Base-by-base conservation (phyloP, 2,797 vertebrate genomes). In the Xenopus petersii region DNA sequence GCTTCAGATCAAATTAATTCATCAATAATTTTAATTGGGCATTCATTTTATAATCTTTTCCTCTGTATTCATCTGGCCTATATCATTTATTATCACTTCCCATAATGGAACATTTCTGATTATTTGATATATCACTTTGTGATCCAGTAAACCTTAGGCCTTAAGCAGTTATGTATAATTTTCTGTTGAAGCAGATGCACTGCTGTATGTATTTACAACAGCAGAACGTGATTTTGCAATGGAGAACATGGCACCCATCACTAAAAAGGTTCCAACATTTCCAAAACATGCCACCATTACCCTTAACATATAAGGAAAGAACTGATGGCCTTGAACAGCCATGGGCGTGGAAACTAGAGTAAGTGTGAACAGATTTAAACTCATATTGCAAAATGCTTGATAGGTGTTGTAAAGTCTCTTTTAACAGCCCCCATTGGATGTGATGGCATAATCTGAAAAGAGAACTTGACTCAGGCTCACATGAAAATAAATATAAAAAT, bases 361-460 rank as follows among this genome's bases (percentile, higher is more conserved):
- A 78, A 78, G 76, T 78, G 76, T 73, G 76, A 78, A 78, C 59
- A 78, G 75, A 73, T 73, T 69, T 73, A 49, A 73, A 69, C 76
- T 73, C 59, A 56, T 55, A 73, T 58, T 68, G 60, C 71, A 78
- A 61, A 73, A 78, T 73, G 66, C 66, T 73, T 78, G 30, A 63
- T 69, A 70, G 76, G 70, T 69, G 76, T 33, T 59, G 76, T 73
- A 78, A 78, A 73, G 59, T 49, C 64, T 55, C 46, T 64, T n/a
- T 62, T 55, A 73, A 48, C 55, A 66, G 60, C 67, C 61, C 70
- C 75, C 80, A 62, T n/a, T 63, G 33, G 64, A 81, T 21, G 81
- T 75, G 80, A 85, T 73, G 79, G 71, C 79, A 81, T 74, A 76
- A 30, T 51, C 81, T 73, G 78, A 81, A 81, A 85, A 55, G 81